Evolutionary conservation across 2,797 vertebrate species (phyloP).

Genomic region (Kryptopterus vitreolus): DNA sequence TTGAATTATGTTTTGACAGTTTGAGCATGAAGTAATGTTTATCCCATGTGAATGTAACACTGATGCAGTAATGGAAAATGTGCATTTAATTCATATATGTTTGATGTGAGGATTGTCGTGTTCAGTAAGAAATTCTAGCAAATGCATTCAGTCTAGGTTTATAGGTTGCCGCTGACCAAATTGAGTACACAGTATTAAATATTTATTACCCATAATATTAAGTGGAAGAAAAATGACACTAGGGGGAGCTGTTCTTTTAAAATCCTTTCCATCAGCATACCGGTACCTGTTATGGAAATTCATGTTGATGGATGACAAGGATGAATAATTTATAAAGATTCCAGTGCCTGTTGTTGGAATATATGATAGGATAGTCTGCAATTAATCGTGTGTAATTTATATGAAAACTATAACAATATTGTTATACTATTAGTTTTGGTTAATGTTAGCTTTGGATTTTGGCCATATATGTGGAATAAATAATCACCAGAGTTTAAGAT

Average conservation of each 20-base stretch:
- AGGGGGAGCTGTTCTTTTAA: constrained; percentile 75
- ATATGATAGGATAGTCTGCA: constrained; percentile 19
- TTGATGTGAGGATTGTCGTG: neutral
- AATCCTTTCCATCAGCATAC: constrained; percentile 53
- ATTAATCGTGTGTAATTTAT: constrained; percentile 21
- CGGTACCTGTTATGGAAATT: constrained; percentile 4
- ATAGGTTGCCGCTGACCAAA: constrained; percentile 19
- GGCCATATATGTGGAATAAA: neutral
- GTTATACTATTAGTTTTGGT: neutral
- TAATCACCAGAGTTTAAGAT: neutral
- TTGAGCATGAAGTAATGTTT: neutral
- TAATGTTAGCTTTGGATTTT: neutral
- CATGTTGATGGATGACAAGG: constrained; percentile 31
- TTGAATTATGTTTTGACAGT: neutral
- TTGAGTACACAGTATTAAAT: constrained; percentile 6
- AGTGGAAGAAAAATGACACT: constrained; percentile 58
- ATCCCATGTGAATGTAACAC: neutral
- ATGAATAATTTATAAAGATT: constrained; percentile 68
- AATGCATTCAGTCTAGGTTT: constrained; percentile 24
- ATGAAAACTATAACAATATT: neutral
- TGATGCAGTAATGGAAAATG: neutral
- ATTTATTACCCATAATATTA: neutral
- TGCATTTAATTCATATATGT: neutral
- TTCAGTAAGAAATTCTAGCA: neutral
- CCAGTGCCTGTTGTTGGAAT: constrained; percentile 53